Conservation (phyloP, 1,140 invertebrate genomes). For the honey bee (Apis mellifera) region Amel_HAv3.1 CM009941.2:1609001-1609500, state of each 20-base stretch:
- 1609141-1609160: conserved; percentile 59
- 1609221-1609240: conserved; percentile 56
- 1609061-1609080: conserved; percentile 80
- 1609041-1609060: conserved; percentile 74
- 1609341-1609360: too few species aligned
- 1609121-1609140: conserved; percentile 81
- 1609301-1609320: neutral
- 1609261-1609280: conserved; percentile 48
- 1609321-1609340: too few species aligned
- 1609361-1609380: too few species aligned
- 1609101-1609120: conserved; percentile 79
- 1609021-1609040: conserved; percentile 74
- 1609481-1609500: too few species aligned
- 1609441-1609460: too few species aligned
- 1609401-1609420: too few species aligned
- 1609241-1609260: conserved; percentile 74
- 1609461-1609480: too few species aligned
- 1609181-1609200: conserved; percentile 39
- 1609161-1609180: conserved; percentile 49
- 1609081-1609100: conserved; percentile 71
- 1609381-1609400: too few species aligned
- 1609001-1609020: too few species aligned
- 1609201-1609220: neutral
- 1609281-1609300: conserved; percentile 15
- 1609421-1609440: too few species aligned